These are phyloP conservation scores for Brachypalpus laphriformis DNA, from an alignment of 2,888 invertebrate species.

Conservation along the genomic window DNA sequence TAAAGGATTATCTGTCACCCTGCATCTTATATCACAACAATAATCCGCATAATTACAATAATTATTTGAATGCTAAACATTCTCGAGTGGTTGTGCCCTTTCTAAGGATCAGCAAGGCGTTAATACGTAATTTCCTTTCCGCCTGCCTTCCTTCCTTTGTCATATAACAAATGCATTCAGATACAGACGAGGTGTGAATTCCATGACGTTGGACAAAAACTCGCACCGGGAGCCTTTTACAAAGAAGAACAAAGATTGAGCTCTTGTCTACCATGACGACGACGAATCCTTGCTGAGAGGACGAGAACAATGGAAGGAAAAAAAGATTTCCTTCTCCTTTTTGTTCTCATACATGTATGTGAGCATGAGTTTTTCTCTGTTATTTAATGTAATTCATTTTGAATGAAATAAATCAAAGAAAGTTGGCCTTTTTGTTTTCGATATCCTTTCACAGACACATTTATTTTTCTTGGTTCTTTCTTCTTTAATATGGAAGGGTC, in stretches of 20 bases:
- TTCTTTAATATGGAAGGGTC: slow-evolving; percentile 7
- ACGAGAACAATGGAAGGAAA: slow-evolving; percentile 35
- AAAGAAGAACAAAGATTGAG: background rate
- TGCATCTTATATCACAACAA: slow-evolving; percentile 11
- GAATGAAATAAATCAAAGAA: slow-evolving; percentile 31
- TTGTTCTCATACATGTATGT: background rate
- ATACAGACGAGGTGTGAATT: slow-evolving; percentile 33
- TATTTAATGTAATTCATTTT: slow-evolving; percentile 31
- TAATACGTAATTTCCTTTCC: background rate
- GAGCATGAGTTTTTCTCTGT: background rate
- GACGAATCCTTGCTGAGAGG: background rate
- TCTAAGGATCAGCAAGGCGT: slow-evolving; percentile 7
- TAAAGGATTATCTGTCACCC: background rate
- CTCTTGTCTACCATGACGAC: slow-evolving; percentile 5
- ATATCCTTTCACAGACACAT: background rate
- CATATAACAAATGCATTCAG: slow-evolving; percentile 27
- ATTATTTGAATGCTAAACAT: slow-evolving; percentile 34
- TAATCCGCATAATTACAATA: slow-evolving; percentile 34
- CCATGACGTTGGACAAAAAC: slow-evolving; percentile 10
- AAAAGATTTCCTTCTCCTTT: background rate
- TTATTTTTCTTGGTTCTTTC: background rate
- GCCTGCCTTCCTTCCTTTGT: background rate
- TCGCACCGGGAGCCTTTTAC: background rate
- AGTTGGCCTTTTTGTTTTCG: background rate
- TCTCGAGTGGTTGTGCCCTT: slow-evolving; percentile 11